Evolutionary conservation across 2,797 vertebrate genomes (phyloP).

Genomic region (Heterohyrax brucei): DNA sequence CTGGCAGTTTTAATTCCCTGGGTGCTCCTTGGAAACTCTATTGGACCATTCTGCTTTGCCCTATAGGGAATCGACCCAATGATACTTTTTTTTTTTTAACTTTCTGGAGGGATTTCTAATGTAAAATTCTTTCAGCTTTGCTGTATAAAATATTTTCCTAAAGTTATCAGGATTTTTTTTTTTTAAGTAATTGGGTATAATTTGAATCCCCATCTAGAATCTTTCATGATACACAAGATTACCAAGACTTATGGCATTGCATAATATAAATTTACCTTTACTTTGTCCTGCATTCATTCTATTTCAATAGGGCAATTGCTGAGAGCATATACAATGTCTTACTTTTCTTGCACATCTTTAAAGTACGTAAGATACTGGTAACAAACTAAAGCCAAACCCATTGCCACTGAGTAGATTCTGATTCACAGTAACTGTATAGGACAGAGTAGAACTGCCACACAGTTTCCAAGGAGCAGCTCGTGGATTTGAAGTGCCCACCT

Average conservation of each 20-base stretch:
- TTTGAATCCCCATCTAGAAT: background rate
- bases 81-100: no score
- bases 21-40: no score
- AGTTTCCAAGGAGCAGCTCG: no score
- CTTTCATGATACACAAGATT: background rate
- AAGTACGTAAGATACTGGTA: background rate
- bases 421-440: no score
- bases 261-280: background rate
- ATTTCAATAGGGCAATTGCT: background rate
- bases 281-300: background rate
- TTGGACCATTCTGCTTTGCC: no score
- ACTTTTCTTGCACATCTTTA: conserved; percentile 24
- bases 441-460: no score
- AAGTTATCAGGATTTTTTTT: background rate
- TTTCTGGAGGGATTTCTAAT: conserved; percentile 16
- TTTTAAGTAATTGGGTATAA: background rate
- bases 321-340: background rate
- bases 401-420: no score
- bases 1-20: no score
- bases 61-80: no score
- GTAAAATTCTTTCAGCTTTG: background rate
- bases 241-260: conserved; percentile 2
- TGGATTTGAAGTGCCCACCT: no score
- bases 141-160: conserved; percentile 42
- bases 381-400: no score